Percentiles rank a stretch among this genome's conserved stretches.
Evolutionary conservation across 1,140 invertebrate genomes (phyloP).

Genomic region (Phenacoccus solenopsis): DNA sequence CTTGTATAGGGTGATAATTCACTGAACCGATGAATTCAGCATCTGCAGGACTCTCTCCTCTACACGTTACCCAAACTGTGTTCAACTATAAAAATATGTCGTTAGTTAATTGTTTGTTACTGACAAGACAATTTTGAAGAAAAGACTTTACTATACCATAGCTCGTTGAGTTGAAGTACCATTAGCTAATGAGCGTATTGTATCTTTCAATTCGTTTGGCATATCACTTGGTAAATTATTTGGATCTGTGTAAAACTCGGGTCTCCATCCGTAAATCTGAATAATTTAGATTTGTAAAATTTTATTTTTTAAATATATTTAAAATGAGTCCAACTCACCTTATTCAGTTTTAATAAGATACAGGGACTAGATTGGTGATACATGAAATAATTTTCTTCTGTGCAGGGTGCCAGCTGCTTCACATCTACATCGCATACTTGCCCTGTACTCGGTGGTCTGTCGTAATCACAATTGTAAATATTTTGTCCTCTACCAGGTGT

Average conservation of each 20-base stretch:
- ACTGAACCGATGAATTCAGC: slow-evolving; percentile 41
- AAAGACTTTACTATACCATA: too few relatives aligned
- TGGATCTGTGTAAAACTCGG: slow-evolving; percentile 35
- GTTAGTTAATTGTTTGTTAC: too few relatives aligned
- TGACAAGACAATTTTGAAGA: too few relatives aligned
- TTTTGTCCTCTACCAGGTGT: slow-evolving; percentile 50
- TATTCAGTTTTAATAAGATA: slow-evolving; percentile 42
- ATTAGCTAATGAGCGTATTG: slow-evolving; percentile 27
- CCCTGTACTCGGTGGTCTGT: slow-evolving; percentile 43
- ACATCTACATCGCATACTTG: slow-evolving; percentile 61
- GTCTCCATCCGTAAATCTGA: slow-evolving; percentile 38
- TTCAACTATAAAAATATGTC: slow-evolving; percentile 29
- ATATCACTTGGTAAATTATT: slow-evolving; percentile 34
- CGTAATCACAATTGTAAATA: slow-evolving; percentile 50
- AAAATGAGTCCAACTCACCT: slow-evolving; percentile 31
- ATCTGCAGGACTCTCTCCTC: slow-evolving; percentile 43
- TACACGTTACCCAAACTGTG: slow-evolving; percentile 41
- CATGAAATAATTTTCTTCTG: slow-evolving; percentile 53
- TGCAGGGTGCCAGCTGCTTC: slow-evolving; percentile 47
- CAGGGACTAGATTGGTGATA: slow-evolving; percentile 45
- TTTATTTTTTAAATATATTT: neutral
- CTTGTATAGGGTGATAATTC: slow-evolving; percentile 35
- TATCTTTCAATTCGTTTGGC: slow-evolving; percentile 33
- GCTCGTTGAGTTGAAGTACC: too few relatives aligned
- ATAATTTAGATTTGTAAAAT: neutral